A percentile compares a stretch with the other conserved stretches of the same genome.
Evolutionary conservation across 2,797 vertebrate genomes (phyloP).

Genomic region (Acipenser transmontanus): DNA sequence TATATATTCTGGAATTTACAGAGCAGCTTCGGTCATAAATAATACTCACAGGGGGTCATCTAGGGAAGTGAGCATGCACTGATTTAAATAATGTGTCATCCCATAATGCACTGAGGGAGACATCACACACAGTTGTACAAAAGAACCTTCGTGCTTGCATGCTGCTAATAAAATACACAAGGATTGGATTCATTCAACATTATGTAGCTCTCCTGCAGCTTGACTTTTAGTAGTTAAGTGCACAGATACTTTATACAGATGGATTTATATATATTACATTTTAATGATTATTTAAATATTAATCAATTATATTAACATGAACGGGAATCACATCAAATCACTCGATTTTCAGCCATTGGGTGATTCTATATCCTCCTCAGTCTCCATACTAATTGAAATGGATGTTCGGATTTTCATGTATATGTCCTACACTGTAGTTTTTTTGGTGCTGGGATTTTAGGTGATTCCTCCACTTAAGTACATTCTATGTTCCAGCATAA

Average conservation of each 20-base stretch:
- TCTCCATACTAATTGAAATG: too few relatives aligned
- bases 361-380: too few relatives aligned
- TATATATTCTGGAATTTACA: constrained; percentile 60
- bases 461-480: too few relatives aligned
- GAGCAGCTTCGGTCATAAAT: constrained; percentile 60
- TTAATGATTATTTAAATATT: constrained; percentile 59
- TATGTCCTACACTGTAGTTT: too few relatives aligned
- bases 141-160: constrained; percentile 46
- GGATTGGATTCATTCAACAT: constrained; percentile 54
- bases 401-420: too few relatives aligned
- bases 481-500: too few relatives aligned
- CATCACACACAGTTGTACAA: constrained; percentile 54
- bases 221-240: constrained; percentile 34
- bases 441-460: too few relatives aligned
- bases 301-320: constrained; percentile 53
- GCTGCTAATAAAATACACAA: constrained; percentile 44
- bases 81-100: constrained; percentile 63
- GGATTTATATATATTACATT: too few relatives aligned
- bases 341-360: too few relatives aligned
- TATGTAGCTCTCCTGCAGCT: constrained; percentile 62
- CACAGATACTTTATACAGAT: too few relatives aligned
- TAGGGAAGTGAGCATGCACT: constrained; percentile 48
- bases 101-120: constrained; percentile 38
- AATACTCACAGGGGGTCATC: constrained; percentile 56
- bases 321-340: too few relatives aligned